Percentiles rank a stretch among this genome's conserved stretches.
phyloP scores from a whole-genome alignment of 2,797 vertebrate genomes.

The Characodon lateralis region DNA sequence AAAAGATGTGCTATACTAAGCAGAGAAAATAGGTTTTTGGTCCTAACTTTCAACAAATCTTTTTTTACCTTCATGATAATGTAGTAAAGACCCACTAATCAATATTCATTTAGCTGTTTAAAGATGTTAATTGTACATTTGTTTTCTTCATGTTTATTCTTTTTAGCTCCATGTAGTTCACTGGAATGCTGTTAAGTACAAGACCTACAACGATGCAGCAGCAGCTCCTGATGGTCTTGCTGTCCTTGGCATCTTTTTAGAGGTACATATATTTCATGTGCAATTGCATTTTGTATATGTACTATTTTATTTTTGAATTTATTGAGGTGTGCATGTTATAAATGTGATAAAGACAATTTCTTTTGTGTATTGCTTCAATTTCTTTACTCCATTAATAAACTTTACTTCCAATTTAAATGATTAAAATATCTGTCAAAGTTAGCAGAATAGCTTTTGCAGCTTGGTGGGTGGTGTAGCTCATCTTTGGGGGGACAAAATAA shows the following conservation, averaged over 20 bases:
- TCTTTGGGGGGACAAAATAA: background rate
- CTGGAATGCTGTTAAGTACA: constrained; percentile 93
- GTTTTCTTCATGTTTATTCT: background rate
- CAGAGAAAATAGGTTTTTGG: background rate
- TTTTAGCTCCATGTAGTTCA: constrained; percentile 95
- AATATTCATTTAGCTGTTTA: background rate
- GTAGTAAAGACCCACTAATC: background rate
- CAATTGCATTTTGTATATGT: background rate
- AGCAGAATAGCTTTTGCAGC: background rate
- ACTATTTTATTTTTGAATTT: background rate
- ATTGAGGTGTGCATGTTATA: background rate
- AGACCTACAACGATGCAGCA: constrained; percentile 88
- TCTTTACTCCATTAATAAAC: background rate
- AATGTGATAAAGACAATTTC: background rate
- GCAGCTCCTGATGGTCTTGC: constrained; percentile 89
- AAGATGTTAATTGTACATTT: background rate
- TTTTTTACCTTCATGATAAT: background rate
- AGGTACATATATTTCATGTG: constrained; percentile 76
- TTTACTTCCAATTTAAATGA: background rate
- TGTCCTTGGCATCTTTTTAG: constrained; percentile 93
- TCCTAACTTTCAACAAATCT: background rate
- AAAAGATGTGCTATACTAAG: background rate
- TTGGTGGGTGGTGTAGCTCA: background rate
- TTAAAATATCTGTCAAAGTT: background rate
- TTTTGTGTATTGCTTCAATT: background rate